Percentiles rank a stretch among this genome's conserved stretches.
These are phyloP conservation scores for Megastigmus dorsalis DNA, from an alignment of 2,888 invertebrate species.

Conservation along the genomic window DNA sequence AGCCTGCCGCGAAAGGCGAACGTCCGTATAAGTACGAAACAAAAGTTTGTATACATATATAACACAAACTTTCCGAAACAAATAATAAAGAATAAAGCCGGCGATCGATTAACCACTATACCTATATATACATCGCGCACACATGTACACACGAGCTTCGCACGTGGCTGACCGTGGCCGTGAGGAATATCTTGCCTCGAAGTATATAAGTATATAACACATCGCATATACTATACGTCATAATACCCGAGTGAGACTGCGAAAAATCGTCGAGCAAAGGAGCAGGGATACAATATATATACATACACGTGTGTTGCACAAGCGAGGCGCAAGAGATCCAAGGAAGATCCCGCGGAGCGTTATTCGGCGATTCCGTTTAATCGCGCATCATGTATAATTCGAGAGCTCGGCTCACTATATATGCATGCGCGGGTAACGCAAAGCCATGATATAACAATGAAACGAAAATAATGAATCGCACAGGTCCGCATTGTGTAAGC, in stretches of 20 bases:
- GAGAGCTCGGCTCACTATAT: no score
- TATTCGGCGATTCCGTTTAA: no score
- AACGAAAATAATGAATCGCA: no score
- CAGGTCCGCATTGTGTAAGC: no score
- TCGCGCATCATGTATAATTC: no score
- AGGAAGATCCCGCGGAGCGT: no score
- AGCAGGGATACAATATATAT: background rate
- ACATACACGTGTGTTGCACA: background rate
- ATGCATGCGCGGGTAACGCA: no score
- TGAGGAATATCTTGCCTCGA: background rate
- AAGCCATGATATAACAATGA: no score
- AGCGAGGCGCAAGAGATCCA: background rate
- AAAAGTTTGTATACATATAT: background rate
- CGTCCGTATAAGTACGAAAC: background rate
- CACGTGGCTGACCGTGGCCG: slow-evolving; percentile 12
- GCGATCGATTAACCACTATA: background rate
- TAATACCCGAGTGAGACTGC: background rate
- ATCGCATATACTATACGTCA: no score
- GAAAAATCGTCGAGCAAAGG: background rate
- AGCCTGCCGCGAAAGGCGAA: no score
- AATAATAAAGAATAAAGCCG: background rate
- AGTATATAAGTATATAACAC: no score
- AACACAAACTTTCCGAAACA: background rate
- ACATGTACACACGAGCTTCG: background rate
- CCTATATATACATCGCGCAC: no score